A percentile compares a stretch with the other conserved stretches of the same genome.
phyloP scores from a whole-genome alignment of 2,888 invertebrate species.

The Conistra vaccinii region DNA sequence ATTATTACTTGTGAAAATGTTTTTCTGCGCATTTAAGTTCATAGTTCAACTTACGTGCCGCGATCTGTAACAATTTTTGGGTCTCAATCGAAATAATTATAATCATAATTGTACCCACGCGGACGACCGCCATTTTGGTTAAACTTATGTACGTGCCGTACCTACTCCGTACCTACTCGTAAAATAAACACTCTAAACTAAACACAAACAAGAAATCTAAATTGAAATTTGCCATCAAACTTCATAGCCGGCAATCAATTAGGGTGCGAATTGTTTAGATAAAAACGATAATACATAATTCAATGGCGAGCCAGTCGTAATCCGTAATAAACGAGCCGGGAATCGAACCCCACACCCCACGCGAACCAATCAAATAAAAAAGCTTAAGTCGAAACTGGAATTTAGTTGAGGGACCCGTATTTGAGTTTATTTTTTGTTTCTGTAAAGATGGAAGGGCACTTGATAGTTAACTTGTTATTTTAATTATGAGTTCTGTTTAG shows the following conservation, averaged over 20 bases:
- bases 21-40: no score
- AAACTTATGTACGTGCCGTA: no score
- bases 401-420: slow-evolving; percentile 62
- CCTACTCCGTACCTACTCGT: no score
- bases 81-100: no score
- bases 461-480: slow-evolving; percentile 14
- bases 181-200: slow-evolving; percentile 1
- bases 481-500: slow-evolving; percentile 13
- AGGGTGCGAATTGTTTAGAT: slow-evolving; percentile 67
- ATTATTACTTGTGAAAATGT: no score
- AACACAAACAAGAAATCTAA: slow-evolving; percentile 22
- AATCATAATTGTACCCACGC: no score
- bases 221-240: slow-evolving; percentile 42
- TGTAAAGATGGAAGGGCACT: slow-evolving; percentile 20
- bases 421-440: slow-evolving; percentile 50
- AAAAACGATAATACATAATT: slow-evolving; percentile 72
- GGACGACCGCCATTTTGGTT: no score
- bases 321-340: slow-evolving; percentile 72
- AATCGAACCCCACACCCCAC: slow-evolving; percentile 68
- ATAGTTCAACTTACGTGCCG: no score
- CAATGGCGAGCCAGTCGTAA: slow-evolving; percentile 69
- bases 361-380: slow-evolving; percentile 61
- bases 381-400: slow-evolving; percentile 46
- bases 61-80: no score
- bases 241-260: slow-evolving; percentile 71